Conservation (phyloP, 2,888 invertebrate genomes). For the Drosophila kokeensis region DNA sequence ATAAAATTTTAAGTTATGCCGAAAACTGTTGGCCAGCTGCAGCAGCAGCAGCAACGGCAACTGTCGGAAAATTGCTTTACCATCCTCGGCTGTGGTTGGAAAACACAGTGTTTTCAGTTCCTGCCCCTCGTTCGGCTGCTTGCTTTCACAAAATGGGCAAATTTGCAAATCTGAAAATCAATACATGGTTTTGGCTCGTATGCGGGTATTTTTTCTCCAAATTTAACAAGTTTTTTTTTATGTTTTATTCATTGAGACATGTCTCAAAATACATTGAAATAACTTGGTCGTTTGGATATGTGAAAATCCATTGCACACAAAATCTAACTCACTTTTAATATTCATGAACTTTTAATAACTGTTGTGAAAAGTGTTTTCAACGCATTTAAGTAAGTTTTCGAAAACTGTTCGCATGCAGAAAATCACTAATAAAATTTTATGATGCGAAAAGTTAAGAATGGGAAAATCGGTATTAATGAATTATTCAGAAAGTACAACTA, state of each 20-base stretch:
- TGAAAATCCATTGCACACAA: background rate
- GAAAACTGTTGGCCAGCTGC: slow-evolving; percentile 64
- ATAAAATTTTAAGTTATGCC: slow-evolving; percentile 75
- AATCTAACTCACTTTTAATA: background rate
- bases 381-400: background rate
- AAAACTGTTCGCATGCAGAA: background rate
- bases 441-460: background rate
- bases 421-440: background rate
- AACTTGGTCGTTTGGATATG: background rate
- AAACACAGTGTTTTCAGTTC: slow-evolving; percentile 9
- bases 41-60: slow-evolving; percentile 39
- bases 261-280: background rate
- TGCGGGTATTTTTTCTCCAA: background rate
- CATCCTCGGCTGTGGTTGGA: slow-evolving; percentile 31
- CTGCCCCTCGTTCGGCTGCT: slow-evolving; percentile 32
- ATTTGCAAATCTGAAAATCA: slow-evolving; percentile 41
- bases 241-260: background rate
- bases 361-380: background rate
- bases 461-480: background rate
- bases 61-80: slow-evolving; percentile 73
- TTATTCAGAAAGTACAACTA: background rate
- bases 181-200: slow-evolving; percentile 41
- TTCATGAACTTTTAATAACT: background rate
- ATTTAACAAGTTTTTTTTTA: slow-evolving; percentile 2
- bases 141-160: slow-evolving; percentile 2